These are phyloP conservation scores for Holothuria leucospilota DNA, from an alignment of 53 echinoderm and acorn worm species.

Conservation along the genomic window DNA sequence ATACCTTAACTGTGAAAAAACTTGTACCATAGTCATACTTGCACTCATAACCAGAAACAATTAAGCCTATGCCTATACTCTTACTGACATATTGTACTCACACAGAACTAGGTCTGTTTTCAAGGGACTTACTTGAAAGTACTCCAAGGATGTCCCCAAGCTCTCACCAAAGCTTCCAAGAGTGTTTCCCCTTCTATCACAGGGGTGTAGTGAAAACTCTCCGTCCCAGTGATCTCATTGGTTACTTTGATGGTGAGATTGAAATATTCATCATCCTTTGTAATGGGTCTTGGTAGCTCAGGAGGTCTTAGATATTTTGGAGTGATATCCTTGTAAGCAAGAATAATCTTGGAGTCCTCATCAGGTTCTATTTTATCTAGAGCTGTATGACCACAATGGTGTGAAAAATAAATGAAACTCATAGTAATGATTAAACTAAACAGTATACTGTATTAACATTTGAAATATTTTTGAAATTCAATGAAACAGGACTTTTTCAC, in stretches of 20 bases:
- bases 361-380: background rate
- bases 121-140: background rate
- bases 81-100: no score
- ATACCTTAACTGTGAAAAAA: no score
- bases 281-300: background rate
- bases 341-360: background rate
- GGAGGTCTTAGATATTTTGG: background rate
- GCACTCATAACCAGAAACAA: no score
- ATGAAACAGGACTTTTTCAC: no score
- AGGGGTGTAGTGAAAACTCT: background rate
- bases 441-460: no score
- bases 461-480: no score
- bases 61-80: no score
- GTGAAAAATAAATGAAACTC: no score
- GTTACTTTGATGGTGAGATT: constrained; percentile 15
- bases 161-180: background rate
- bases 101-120: no score
- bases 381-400: background rate
- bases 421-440: no score
- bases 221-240: background rate
- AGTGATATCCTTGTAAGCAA: background rate
- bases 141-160: background rate
- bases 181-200: background rate
- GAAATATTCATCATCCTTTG: background rate
- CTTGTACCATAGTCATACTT: no score